These are phyloP conservation scores for Pseudococcus jackbeardsleyi DNA, from an alignment of 2,888 invertebrate genomes.

Conservation along the genomic window DNA sequence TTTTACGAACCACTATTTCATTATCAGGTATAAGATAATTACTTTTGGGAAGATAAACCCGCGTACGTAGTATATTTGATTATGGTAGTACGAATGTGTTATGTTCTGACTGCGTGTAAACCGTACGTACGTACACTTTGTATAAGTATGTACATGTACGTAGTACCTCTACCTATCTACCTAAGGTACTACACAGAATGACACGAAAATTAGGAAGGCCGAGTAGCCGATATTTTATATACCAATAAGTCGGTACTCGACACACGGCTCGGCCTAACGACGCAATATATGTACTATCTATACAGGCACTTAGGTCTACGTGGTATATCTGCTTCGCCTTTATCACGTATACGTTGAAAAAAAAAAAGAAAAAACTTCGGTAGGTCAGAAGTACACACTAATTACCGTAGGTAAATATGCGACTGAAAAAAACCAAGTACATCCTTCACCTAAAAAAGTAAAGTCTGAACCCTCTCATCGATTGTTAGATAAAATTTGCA, in stretches of 20 bases:
- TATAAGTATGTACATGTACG: no score
- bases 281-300: neutral
- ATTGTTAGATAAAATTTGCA: no score
- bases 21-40: constrained; percentile 46
- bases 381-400: neutral
- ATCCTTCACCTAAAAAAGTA: constrained; percentile 39
- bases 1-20: constrained; percentile 43
- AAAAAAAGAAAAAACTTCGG: neutral
- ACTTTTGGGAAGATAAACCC: constrained; percentile 43
- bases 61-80: constrained; percentile 21
- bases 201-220: neutral
- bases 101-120: neutral
- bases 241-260: neutral
- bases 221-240: neutral
- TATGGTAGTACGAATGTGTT: neutral
- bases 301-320: no score
- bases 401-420: neutral
- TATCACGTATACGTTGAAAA: constrained; percentile 42
- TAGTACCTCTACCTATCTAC: no score
- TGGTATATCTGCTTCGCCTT: neutral
- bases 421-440: neutral
- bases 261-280: neutral
- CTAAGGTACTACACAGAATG: no score
- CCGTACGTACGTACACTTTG: no score
- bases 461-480: neutral